Percentiles rank a stretch among this genome's conserved stretches.
Evolutionary conservation across 2,113 vertebrate genomes (phyloP).

Genomic region (Sylvilagus bachmani): DNA sequence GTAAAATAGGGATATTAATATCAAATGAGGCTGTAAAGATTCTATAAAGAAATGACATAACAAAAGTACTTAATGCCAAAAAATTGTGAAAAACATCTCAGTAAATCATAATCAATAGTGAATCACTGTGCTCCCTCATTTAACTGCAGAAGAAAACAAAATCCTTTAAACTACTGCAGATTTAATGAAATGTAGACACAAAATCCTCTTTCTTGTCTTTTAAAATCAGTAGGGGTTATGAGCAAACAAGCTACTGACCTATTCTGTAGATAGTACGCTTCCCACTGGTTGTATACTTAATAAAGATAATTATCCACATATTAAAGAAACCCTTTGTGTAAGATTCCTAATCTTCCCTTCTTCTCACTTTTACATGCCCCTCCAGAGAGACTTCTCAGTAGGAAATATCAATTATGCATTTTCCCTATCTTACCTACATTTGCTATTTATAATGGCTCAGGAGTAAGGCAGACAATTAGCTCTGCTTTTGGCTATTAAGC

Average conservation of each 20-base stretch:
- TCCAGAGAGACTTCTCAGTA: constrained; percentile 66
- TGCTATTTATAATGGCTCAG: constrained; percentile 66
- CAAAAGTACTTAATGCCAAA: neutral
- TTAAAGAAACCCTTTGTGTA: constrained; percentile 48
- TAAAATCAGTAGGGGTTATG: constrained; percentile 8
- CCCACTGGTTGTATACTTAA: neutral
- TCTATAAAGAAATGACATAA: constrained; percentile 35
- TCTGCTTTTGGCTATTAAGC: constrained; percentile 46
- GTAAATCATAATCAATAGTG: constrained; percentile 31
- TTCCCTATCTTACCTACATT: constrained; percentile 63
- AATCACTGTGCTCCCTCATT: neutral
- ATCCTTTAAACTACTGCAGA: neutral
- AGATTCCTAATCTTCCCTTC: constrained; percentile 56
- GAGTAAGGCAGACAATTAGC: constrained; percentile 65
- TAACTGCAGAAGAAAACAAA: constrained; percentile 24
- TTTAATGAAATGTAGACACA: constrained; percentile 40
- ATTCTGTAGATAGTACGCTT: neutral
- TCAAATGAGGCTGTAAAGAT: constrained; percentile 55
- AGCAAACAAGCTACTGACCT: neutral
- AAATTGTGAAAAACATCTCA: neutral
- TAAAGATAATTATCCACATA: constrained; percentile 57
- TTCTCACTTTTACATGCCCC: constrained; percentile 42
- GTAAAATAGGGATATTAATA: constrained; percentile 67
- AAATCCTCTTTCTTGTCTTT: neutral
- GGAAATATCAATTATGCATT: constrained; percentile 84